Conservation (phyloP, 2,797 vertebrate genomes). For the Hozukius guyotensis region DNA sequence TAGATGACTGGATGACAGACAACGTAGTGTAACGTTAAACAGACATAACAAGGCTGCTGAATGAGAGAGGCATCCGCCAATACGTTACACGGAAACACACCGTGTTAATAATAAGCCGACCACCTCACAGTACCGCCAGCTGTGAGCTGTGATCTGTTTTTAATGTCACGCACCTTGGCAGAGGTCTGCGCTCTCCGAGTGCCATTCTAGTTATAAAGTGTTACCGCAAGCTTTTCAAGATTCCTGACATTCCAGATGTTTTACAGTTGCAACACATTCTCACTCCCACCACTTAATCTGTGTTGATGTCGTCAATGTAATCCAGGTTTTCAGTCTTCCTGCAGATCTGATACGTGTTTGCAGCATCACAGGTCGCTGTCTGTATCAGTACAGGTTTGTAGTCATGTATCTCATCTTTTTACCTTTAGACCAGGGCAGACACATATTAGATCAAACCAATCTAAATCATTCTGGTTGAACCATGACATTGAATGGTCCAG, state of each 20-base stretch:
- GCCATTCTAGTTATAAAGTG: too few species aligned
- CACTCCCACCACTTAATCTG: neutral
- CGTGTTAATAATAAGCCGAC: too few species aligned
- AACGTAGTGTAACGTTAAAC: too few species aligned
- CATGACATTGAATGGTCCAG: constrained; percentile 24
- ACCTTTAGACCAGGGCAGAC: constrained; percentile 8
- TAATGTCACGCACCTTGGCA: too few species aligned
- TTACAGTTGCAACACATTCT: neutral
- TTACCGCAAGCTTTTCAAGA: neutral
- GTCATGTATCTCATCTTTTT: constrained; percentile 32
- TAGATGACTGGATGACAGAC: too few species aligned
- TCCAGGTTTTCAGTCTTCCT: neutral
- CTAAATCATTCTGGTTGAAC: constrained; percentile 55
- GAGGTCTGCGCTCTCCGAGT: too few species aligned
- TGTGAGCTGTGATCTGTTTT: too few species aligned
- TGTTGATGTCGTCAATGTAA: neutral
- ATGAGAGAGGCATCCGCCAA: too few species aligned
- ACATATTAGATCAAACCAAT: neutral
- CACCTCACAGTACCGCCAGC: too few species aligned
- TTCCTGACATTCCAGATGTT: neutral
- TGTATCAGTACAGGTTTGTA: neutral
- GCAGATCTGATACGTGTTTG: neutral
- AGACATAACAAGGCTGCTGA: too few species aligned
- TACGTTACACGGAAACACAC: too few species aligned
- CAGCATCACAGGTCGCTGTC: neutral